Base-by-base conservation (phyloP, 1,140 invertebrate genomes). In the Lethrus apterus region DNA sequence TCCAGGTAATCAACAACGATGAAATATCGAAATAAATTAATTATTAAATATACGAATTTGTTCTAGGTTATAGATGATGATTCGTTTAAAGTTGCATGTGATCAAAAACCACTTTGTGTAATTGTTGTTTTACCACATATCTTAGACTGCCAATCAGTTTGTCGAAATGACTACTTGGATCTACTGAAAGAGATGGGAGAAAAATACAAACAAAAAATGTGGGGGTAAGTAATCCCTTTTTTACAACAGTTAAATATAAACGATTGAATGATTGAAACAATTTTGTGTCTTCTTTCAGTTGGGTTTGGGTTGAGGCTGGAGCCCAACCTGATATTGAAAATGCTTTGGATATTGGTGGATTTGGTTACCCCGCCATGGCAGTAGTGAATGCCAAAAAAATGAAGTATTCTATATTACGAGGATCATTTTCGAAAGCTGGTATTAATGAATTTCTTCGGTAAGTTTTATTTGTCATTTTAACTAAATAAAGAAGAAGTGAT, bases 381-480 rank as follows among this genome's bases (percentile, higher is more conserved):
- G 94, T 93, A 15, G 82, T 98, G 19, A 99, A 98, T 70, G 78
- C 83, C 5, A 93, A 96, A 69, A 99, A 99, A 72, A 87, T 94
- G 81, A 98, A 96, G 64, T 99, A 89, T 72, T 91, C 93, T 0
- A 75, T 93, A 2, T 71, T 99, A 0, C 82, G 88, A 56, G 95
- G 95, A 33, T 88, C 94, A 15, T 99, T 98, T 72, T 94, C 90
- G 4, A 79, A 87, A 54, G 84, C 86, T 46, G 97, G 97, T 48
- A 95, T 72, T 96, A 57, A 59, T 44, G 59, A 62, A 51, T 63
- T 64, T 44, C 51, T 65, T 13, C 57, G 60, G 62, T 62, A 51
- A 41, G 9, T 46, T 33, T 33, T 46, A 49, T 29, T 31, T n/a
- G n/a, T n/a, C n/a, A n/a, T n/a, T n/a, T n/a, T n/a, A n/a, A n/a